Evolutionary conservation across 2,113 vertebrate species (phyloP).

Genomic region (Mirounga angustirostris): DNA sequence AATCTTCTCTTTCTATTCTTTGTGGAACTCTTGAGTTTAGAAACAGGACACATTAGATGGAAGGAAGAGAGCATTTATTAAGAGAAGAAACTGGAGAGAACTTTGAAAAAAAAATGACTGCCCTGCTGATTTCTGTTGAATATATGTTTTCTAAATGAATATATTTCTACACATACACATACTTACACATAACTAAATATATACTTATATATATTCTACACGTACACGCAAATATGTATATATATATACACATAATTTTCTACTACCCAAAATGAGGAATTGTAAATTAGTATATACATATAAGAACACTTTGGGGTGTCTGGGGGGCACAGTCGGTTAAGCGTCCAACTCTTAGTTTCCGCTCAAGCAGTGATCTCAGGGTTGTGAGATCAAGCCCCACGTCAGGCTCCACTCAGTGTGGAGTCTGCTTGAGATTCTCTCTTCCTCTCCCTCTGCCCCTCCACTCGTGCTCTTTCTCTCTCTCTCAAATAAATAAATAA

Average conservation of each 20-base stretch:
- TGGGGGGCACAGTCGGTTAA: too few relatives aligned
- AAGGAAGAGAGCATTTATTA: not conserved
- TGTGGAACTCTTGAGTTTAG: not conserved
- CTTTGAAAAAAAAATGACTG: not conserved
- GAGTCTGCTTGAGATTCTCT: too few relatives aligned
- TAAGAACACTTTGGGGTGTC: too few relatives aligned
- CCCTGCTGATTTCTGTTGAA: not conserved
- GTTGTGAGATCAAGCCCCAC: too few relatives aligned
- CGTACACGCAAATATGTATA: not conserved
- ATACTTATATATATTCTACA: not conserved
- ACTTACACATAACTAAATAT: not conserved
- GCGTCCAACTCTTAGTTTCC: too few relatives aligned
- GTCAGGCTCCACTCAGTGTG: too few relatives aligned
- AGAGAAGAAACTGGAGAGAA: not conserved
- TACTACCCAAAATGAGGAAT: not conserved
- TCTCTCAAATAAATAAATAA: too few relatives aligned
- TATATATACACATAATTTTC: not conserved
- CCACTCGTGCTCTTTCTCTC: too few relatives aligned
- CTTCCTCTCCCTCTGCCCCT: too few relatives aligned
- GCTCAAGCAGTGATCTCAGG: too few relatives aligned
- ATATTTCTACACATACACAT: not conserved
- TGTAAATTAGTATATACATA: not conserved
- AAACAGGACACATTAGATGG: not conserved
- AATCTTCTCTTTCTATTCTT: not conserved
- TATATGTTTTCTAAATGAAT: not conserved